These are phyloP conservation scores for Vireo griseus DNA, from an alignment of 2,797 vertebrate genomes.

Conservation along the genomic window DNA sequence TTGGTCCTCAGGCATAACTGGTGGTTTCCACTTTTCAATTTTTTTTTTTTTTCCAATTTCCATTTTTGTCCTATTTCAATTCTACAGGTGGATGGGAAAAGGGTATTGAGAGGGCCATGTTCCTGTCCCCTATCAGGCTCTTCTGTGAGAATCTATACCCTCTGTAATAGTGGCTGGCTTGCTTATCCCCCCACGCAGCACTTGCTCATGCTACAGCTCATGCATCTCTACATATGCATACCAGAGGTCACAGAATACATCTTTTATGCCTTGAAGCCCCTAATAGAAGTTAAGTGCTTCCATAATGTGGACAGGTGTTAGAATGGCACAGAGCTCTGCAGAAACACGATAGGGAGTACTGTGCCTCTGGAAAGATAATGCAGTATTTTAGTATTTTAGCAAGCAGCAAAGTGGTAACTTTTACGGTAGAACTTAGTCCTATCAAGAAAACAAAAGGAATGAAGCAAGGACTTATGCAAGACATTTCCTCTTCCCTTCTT, in stretches of 20 bases:
- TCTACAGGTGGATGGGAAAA: not conserved
- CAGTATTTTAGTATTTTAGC: not conserved
- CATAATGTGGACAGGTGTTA: not conserved
- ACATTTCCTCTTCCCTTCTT: not conserved
- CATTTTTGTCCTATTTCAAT: not conserved
- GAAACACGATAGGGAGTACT: not conserved
- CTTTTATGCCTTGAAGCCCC: not conserved
- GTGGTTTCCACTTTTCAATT: not conserved
- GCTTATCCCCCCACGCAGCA: not conserved
- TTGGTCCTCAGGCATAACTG: not conserved
- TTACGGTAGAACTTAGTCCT: not conserved
- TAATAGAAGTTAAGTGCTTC: not conserved
- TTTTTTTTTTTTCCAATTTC: not conserved
- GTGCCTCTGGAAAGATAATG: not conserved
- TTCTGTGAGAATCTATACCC: not conserved
- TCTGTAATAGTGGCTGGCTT: not conserved
- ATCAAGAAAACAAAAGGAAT: not conserved
- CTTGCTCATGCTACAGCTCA: not conserved
- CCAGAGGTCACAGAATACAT: not conserved
- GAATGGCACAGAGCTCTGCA: not conserved
- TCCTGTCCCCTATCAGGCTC: not conserved
- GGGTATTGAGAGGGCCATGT: rapidly evolving
- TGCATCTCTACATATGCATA: not conserved
- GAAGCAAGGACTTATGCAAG: not conserved
- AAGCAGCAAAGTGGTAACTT: not conserved